Conservation (phyloP, 2,888 invertebrate species). For the Platypus cylindrus region DNA sequence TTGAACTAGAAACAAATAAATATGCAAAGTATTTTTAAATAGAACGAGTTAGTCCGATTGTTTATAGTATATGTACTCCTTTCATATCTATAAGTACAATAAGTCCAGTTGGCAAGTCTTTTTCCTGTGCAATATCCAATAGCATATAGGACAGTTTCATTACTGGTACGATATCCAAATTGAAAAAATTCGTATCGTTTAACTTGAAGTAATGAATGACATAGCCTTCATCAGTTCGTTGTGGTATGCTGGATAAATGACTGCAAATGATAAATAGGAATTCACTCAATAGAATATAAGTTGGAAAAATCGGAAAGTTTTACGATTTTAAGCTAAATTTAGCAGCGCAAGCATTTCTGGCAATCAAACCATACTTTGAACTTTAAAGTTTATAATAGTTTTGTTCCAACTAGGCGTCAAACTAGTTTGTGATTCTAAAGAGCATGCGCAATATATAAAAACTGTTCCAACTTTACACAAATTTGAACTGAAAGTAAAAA, state of each 20-base stretch:
- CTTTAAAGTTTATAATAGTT: too few relatives aligned
- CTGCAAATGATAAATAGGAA: conserved; percentile 19
- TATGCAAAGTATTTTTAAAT: neutral
- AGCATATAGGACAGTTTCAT: conserved; percentile 26
- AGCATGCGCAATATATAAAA: too few relatives aligned
- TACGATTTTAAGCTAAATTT: too few relatives aligned
- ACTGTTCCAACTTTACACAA: too few relatives aligned
- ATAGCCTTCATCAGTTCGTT: conserved; percentile 22
- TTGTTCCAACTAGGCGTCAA: too few relatives aligned
- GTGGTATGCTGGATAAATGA: conserved; percentile 20
- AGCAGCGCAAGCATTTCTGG: too few relatives aligned
- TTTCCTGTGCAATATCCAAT: conserved; percentile 21
- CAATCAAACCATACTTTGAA: too few relatives aligned
- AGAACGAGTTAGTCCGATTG: neutral
- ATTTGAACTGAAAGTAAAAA: too few relatives aligned
- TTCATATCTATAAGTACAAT: conserved; percentile 25
- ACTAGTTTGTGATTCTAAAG: too few relatives aligned
- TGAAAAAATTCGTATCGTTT: conserved; percentile 20
- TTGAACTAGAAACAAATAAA: conserved; percentile 20
- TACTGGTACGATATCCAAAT: conserved; percentile 21
- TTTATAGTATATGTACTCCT: conserved; percentile 19
- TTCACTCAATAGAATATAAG: too few relatives aligned
- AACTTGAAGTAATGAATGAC: conserved; percentile 24
- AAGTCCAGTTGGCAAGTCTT: conserved; percentile 23
- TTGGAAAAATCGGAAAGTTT: too few relatives aligned